Evolutionary conservation across 1,140 invertebrate species (phyloP).

Genomic region (Hydropsyche tenuis): DNA sequence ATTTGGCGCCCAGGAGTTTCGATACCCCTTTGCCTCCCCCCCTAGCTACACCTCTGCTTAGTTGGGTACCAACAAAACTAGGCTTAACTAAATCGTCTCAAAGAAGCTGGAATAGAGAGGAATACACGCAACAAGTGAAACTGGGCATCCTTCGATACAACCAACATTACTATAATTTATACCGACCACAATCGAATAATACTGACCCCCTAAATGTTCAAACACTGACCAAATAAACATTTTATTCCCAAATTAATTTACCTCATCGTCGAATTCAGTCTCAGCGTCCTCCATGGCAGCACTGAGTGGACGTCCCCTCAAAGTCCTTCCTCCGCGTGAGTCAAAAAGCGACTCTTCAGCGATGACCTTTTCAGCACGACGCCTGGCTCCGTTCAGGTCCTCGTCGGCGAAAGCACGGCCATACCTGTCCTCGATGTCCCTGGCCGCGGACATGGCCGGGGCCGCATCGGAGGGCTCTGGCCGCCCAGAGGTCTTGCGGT

Average conservation of each 20-base stretch:
- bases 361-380: constrained; percentile 49
- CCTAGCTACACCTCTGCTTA: too few species aligned
- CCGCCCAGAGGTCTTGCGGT: constrained; percentile 70
- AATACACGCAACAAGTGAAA: too few species aligned
- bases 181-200: too few species aligned
- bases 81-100: too few species aligned
- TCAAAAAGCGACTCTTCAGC: constrained; percentile 55
- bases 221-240: not conserved
- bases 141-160: too few species aligned
- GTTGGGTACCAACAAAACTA: too few species aligned
- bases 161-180: too few species aligned
- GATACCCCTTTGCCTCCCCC: too few species aligned
- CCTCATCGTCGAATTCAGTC: constrained; percentile 58
- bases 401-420: constrained; percentile 62
- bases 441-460: constrained; percentile 51
- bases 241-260: constrained; percentile 48
- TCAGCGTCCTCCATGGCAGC: constrained; percentile 58
- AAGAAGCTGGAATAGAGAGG: too few species aligned
- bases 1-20: too few species aligned
- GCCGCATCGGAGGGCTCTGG: constrained; percentile 57
- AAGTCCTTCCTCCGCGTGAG: constrained; percentile 58
- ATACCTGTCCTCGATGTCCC: constrained; percentile 60
- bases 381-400: constrained; percentile 53
- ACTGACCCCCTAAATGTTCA: too few species aligned
- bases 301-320: constrained; percentile 57